Evolutionary conservation across 2,888 invertebrate genomes (phyloP), one percentile per base, ranked within the genome.

Genomic region (Nyleta sp.): DNA sequence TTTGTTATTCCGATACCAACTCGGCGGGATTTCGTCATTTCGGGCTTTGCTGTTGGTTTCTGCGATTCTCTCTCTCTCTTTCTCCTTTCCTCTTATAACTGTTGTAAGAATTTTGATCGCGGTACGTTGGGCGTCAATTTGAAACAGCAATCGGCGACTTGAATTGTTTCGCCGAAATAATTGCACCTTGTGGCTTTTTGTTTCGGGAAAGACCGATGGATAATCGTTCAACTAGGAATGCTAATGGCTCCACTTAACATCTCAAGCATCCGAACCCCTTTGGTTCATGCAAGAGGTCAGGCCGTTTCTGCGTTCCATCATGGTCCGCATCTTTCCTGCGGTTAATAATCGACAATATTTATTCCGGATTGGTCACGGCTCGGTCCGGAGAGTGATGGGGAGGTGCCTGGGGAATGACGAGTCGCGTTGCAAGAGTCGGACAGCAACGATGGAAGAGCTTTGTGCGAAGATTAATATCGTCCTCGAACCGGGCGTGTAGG

Each of bases 211-310:
- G 31, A 62, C 53, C 80, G 71, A 85, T 84, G 84, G 86, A 87
- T 87, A 84, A 85, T 84, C 79, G 81, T 71, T 52, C 70, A 73
- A 44, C 85, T 83, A 85, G 86, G 85, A 84, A 84, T 70, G 87
- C 87, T 90, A 90, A 90, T 90, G 89, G 90, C 84, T 86, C 90
- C 89, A 90, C 90, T 90, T 90, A 90, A 90, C 90, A 86, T 90
- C 89, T 89, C 89, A 89, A 89, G 84, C 88, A 84, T 82, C 44
- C 44, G 75, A 74, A 78, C 67, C 71, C 59, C 60, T 65, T 70
- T 35, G 62, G 67, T 67, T 70, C 74, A 72, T 55, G 60, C 59
- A 28, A 71, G 68, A 70, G 73, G 80, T 83, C 80, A 70, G 72
- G n/a, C 52, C 62, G 64, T 75, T 55, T 17, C 64, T 59, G 71